Base-by-base conservation (phyloP, 2,797 vertebrate species). In the Botia kubotai region DNA sequence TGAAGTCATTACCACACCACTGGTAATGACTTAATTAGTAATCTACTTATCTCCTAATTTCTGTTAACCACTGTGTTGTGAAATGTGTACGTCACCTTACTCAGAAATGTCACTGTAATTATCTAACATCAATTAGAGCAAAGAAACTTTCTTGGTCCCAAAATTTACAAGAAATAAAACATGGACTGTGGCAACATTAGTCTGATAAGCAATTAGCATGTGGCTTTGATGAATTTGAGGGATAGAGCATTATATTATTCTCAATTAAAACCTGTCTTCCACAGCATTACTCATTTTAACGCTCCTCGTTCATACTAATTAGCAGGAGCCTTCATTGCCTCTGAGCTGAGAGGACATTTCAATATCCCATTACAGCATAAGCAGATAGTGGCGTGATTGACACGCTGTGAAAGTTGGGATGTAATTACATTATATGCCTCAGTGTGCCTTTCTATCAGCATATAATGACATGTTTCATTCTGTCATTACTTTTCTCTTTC, bases 271-370 rank as follows among this genome's bases (percentile, higher is more conserved):
- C 86, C 91, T 89, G 91, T 94, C 92, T 89, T 93, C 89, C 80
- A 92, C 90, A 88, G 91, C 92, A 93, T 94, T 93, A 95, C 93
- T 94, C 89, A 94, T 94, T 91, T 92, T 90, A 92, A 89, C 85
- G 82, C 89, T 92, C 89, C 87, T 93, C 92, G 92, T 93, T 94
- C 91, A 92, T 93, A 92, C 92, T 94, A 94, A 94, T 95, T 94
- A 95, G 90, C 43, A 62, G 83, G 87, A 89, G 90, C 90, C 89
- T 92, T 91, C 88, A 67, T 68, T 87, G 91, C 90, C 89, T 90
- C 89, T 88, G 90, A 93, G 91, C 83, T 83, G 88, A 94, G 88
- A 92, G 90, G 91, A 94, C 91, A 92, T 94, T 94, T 94, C 90
- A 92, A 92, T 93, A 93, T 94, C 92, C 90, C 87, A 93, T 94